phyloP scores from a whole-genome alignment of 2,888 invertebrate species.

The Herminia tarsipennalis region DNA sequence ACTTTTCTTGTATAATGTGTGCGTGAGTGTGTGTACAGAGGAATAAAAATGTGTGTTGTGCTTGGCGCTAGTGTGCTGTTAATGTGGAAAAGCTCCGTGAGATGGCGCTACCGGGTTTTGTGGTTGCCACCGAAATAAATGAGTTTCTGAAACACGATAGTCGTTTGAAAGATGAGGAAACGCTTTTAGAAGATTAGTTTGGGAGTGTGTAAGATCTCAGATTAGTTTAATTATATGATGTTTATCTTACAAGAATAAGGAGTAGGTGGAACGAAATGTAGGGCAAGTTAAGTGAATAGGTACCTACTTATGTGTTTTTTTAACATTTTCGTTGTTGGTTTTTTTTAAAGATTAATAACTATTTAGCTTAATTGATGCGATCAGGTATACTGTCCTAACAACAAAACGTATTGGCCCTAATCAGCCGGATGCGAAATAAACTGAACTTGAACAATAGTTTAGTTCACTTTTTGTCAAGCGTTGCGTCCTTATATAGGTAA shows the following conservation, averaged over 20 bases:
- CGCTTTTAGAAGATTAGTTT: slow-evolving; percentile 62
- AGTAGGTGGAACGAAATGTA: too few species aligned
- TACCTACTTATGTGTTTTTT: too few species aligned
- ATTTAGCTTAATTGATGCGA: too few species aligned
- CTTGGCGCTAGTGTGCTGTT: slow-evolving; percentile 74
- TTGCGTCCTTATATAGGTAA: too few species aligned
- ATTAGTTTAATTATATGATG: slow-evolving; percentile 43
- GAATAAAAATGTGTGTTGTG: slow-evolving; percentile 60
- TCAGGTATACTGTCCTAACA: too few species aligned
- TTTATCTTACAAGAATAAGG: neutral
- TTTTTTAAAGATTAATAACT: too few species aligned
- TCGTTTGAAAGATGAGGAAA: slow-evolving; percentile 63
- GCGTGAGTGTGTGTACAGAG: slow-evolving; percentile 57
- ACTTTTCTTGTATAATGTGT: slow-evolving; percentile 64
- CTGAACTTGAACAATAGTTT: too few species aligned
- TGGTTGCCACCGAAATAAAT: slow-evolving; percentile 52
- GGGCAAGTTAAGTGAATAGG: too few species aligned
- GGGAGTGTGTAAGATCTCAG: slow-evolving; percentile 31
- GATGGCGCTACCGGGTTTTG: slow-evolving; percentile 69
- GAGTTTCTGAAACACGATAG: slow-evolving; percentile 47
- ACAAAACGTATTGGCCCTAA: too few species aligned
- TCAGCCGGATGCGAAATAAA: too few species aligned
- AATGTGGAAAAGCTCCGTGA: slow-evolving; percentile 52
- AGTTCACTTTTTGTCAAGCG: too few species aligned
- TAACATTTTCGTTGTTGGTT: too few species aligned